These are phyloP conservation scores for Paragorgia papillata DNA, from an alignment of 92 coral and sea anemone genomes.

Conservation along the genomic window DNA sequence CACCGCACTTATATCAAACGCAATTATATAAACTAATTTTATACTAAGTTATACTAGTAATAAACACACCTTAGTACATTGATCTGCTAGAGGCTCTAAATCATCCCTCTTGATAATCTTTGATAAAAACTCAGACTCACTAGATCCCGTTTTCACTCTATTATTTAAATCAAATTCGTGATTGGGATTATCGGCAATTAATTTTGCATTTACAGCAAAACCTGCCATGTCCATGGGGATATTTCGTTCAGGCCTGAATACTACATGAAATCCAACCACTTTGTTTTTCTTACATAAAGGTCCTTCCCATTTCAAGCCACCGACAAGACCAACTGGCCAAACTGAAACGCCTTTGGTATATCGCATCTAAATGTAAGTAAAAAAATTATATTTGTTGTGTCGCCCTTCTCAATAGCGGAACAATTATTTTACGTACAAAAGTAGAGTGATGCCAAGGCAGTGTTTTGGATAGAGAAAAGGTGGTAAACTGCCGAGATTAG, in stretches of 20 bases:
- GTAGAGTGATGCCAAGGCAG: too few relatives aligned
- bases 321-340: constrained; percentile 95
- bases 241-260: constrained; percentile 69
- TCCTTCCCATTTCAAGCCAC: constrained; percentile 89
- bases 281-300: constrained; percentile 77
- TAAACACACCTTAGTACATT: constrained; percentile 74
- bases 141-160: constrained; percentile 65
- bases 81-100: constrained; percentile 72
- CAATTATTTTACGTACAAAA: too few relatives aligned
- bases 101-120: constrained; percentile 66
- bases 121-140: constrained; percentile 75
- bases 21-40: too few relatives aligned
- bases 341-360: constrained; percentile 80
- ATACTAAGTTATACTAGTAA: too few relatives aligned
- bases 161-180: constrained; percentile 69
- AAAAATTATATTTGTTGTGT: neutral
- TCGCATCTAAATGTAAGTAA: constrained; percentile 64
- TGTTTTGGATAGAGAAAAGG: too few relatives aligned
- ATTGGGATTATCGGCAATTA: constrained; percentile 58
- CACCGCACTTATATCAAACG: too few relatives aligned
- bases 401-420: neutral
- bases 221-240: constrained; percentile 97
- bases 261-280: constrained; percentile 67
- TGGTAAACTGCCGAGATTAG: too few relatives aligned
- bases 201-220: constrained; percentile 80